These are phyloP conservation scores for Protonemura montana DNA, from an alignment of 2,888 invertebrate species.

Conservation along the genomic window DNA sequence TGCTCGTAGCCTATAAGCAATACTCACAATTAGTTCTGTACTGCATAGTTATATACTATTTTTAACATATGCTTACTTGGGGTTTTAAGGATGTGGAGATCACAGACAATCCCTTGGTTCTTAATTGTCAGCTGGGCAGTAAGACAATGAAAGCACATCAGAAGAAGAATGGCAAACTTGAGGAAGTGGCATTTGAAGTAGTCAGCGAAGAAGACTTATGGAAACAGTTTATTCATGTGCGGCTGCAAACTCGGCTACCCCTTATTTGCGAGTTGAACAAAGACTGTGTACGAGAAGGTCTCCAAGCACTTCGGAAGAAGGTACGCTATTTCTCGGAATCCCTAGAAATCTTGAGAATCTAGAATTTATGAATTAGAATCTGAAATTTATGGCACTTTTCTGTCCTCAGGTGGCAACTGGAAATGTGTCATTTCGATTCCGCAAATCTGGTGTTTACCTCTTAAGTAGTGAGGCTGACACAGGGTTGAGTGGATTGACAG, in stretches of 20 bases:
- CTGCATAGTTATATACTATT: no score
- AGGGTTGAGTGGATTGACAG: constrained; percentile 63
- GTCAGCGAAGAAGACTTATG: constrained; percentile 70
- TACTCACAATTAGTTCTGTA: no score
- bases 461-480: constrained; percentile 69
- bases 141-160: constrained; percentile 70
- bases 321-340: constrained; percentile 55
- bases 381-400: constrained; percentile 13
- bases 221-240: constrained; percentile 74
- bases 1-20: no score
- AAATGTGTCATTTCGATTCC: constrained; percentile 74
- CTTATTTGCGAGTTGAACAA: constrained; percentile 70
- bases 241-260: constrained; percentile 71
- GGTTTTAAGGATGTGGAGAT: constrained; percentile 49
- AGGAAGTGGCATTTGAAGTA: constrained; percentile 70
- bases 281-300: constrained; percentile 59
- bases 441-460: constrained; percentile 70
- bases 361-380: not conserved
- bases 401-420: constrained; percentile 70
- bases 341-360: not conserved
- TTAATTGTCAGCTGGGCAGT: constrained; percentile 66
- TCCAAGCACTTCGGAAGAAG: constrained; percentile 71
- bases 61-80: not conserved
- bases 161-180: constrained; percentile 75
- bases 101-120: constrained; percentile 70